These are phyloP conservation scores for Gracilinanus agilis DNA, from an alignment of 2,113 vertebrate genomes.

Conservation along the genomic window DNA sequence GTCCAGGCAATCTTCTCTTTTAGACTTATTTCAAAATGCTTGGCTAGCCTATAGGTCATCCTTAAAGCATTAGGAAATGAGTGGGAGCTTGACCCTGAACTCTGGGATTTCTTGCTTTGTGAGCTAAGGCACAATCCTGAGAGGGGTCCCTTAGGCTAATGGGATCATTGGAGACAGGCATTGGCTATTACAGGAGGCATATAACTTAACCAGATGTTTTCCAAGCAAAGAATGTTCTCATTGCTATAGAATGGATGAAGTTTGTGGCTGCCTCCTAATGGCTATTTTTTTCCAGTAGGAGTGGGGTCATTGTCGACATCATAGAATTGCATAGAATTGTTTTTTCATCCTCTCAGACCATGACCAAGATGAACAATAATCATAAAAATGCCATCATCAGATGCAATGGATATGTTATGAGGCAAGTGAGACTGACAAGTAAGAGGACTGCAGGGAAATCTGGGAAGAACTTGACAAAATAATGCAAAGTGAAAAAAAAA, in stretches of 20 bases:
- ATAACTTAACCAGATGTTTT: background rate
- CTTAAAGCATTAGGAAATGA: constrained; percentile 1
- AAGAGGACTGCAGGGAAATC: background rate
- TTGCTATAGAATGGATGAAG: background rate
- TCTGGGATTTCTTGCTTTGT: constrained; percentile 33
- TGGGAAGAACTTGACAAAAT: background rate
- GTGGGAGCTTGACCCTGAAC: constrained; percentile 27
- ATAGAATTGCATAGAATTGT: background rate
- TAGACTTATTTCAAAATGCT: constrained; percentile 10
- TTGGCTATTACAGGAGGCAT: background rate
- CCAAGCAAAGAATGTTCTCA: background rate
- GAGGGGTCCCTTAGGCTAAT: background rate
- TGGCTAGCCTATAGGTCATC: constrained; percentile 19
- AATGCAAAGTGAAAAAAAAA: background rate
- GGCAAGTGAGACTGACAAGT: background rate
- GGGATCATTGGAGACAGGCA: background rate
- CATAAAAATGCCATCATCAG: constrained; percentile 1
- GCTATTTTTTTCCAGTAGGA: constrained; percentile 17
- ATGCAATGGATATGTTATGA: background rate
- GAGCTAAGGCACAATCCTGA: background rate
- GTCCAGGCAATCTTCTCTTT: constrained; percentile 10
- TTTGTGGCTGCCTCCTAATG: background rate
- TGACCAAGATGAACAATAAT: constrained; percentile 17
- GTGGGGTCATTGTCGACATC: background rate
- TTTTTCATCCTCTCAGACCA: background rate